Evolutionary conservation across 2,113 vertebrate genomes (phyloP).

Genomic region (Eulemur rufifrons): DNA sequence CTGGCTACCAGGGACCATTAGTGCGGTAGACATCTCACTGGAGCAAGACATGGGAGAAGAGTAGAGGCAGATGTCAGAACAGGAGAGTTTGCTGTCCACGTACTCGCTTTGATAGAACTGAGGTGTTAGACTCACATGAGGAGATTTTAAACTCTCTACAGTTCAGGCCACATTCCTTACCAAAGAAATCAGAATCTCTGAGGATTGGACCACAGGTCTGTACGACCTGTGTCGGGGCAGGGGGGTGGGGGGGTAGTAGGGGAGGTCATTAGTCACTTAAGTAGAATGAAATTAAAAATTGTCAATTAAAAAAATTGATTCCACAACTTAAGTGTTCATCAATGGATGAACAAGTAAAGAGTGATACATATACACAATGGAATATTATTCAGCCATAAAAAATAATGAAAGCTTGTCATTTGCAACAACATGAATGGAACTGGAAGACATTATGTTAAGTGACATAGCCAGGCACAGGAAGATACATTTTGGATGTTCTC

Average conservation of each 20-base stretch:
- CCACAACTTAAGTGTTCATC: neutral
- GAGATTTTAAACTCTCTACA: neutral
- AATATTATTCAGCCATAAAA: too few relatives aligned
- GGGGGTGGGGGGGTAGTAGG: accelerated
- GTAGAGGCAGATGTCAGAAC: neutral
- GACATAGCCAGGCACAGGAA: too few relatives aligned
- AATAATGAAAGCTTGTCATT: too few relatives aligned
- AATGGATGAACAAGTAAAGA: too few relatives aligned
- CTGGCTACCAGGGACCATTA: neutral
- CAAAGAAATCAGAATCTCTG: neutral
- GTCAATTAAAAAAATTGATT: neutral
- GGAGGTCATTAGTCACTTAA: neutral
- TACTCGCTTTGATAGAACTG: neutral
- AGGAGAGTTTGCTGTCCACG: neutral
- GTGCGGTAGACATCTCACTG: neutral
- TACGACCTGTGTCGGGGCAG: too few relatives aligned
- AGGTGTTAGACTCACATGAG: neutral
- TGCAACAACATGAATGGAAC: too few relatives aligned
- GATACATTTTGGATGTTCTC: too few relatives aligned
- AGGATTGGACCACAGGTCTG: accelerated
- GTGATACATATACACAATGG: too few relatives aligned
- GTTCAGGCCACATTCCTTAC: neutral
- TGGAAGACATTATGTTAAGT: too few relatives aligned
- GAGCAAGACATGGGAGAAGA: neutral
- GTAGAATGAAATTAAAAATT: neutral